Base-by-base conservation (phyloP, 2,797 vertebrate species). In the Peromyscus attwateri region DNA sequence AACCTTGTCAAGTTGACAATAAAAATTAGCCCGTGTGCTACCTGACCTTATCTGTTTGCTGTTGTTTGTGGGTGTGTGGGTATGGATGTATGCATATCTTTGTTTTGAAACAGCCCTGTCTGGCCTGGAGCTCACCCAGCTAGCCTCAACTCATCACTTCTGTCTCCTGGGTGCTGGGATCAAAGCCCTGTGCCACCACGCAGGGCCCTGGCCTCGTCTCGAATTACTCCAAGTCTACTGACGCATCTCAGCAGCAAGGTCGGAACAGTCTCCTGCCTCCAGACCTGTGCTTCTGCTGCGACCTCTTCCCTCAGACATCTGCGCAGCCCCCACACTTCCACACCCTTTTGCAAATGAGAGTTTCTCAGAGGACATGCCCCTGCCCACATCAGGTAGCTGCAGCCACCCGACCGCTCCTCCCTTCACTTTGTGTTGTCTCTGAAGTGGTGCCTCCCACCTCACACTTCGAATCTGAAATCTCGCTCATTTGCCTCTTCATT, bases 391-490 rank as follows among this genome's bases (percentile, higher is more conserved):
- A 11, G 21, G 43, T 68, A 40, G 16, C 6, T 34, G 60, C 27
- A 37, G 13, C 11, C 37, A 9, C 25, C 25, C 3, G 27, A 52
- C 13, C 34, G 1, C 19, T 11, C 75, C 16, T 55, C 19, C 0
- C 29, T 7, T 7, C 7, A 1, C 5, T 62, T 57, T 17, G 8
- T 16, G 29, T 49, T 60, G 34, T 9, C 70, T 88, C 81, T 34
- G 3, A 21, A 0, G 6, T 37, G 0, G 11, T 25, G 21, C 29
- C 11, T 60, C 70, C 27, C 60, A 43, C 5, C 0, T 40, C 40
- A 5, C 1, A 27, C 11, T 10, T 17, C 0, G 27, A 66, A 19
- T 46, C 40, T 84, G 82, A 2, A 25, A 11, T 29, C 11, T 34
- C 14, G 14, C 4, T 60, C 19, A 55, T 29, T 71, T 43, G 2